phyloP scores from a whole-genome alignment of 2,888 invertebrate genomes.

The Tetrapedia diversipes region DNA sequence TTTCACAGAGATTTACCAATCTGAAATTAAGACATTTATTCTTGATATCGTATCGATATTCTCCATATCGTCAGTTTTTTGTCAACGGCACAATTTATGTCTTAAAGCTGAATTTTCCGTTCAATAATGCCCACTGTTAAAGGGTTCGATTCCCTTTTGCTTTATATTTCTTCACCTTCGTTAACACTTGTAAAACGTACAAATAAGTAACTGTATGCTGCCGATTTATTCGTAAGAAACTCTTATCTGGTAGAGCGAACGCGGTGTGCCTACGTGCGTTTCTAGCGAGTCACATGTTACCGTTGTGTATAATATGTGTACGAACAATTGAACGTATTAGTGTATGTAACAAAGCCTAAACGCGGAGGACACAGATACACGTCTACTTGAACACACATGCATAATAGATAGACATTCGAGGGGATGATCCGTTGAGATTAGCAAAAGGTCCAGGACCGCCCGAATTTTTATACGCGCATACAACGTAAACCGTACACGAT shows the following conservation, averaged over 20 bases:
- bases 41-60: too few relatives aligned
- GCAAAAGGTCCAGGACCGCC: constrained; percentile 16
- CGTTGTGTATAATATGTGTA: constrained; percentile 50
- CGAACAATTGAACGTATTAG: constrained; percentile 45
- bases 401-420: constrained; percentile 26
- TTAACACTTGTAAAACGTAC: background rate
- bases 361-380: background rate
- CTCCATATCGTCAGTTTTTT: too few relatives aligned
- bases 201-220: background rate
- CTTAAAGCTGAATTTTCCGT: too few relatives aligned
- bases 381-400: constrained; percentile 16
- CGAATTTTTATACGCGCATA: constrained; percentile 58
- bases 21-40: too few relatives aligned
- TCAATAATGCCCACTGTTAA: too few relatives aligned
- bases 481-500: constrained; percentile 43
- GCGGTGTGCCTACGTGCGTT: constrained; percentile 16
- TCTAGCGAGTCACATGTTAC: constrained; percentile 38
- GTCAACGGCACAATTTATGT: too few relatives aligned
- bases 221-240: background rate
- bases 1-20: too few relatives aligned
- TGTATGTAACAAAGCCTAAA: constrained; percentile 52
- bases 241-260: background rate
- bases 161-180: background rate
- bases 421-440: constrained; percentile 22
- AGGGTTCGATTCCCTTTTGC: background rate